phyloP scores from a whole-genome alignment of 2,888 invertebrate genomes.

The Eupeodes luniger region DNA sequence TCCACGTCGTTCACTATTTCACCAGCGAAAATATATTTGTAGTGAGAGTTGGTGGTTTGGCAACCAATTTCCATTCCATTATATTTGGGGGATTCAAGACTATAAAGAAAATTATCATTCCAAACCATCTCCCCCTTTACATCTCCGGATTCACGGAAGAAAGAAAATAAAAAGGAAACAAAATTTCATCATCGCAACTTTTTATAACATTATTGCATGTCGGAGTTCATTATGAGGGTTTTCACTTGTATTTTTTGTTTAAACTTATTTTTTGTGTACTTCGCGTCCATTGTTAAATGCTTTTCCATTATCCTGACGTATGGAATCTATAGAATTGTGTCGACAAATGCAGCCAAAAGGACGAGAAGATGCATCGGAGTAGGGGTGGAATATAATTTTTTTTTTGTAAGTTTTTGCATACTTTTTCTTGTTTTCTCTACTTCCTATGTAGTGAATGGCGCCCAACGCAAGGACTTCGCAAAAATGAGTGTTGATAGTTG shows the following conservation, averaged over 20 bases:
- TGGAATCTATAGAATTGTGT: conserved; percentile 47
- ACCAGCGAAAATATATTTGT: background rate
- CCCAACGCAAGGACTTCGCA: conserved; percentile 14
- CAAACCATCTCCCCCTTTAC: conserved; percentile 1
- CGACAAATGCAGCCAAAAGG: conserved; percentile 29
- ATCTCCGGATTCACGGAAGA: background rate
- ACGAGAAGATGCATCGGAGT: background rate
- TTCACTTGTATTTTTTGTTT: conserved; percentile 20
- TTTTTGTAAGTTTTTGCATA: conserved; percentile 24
- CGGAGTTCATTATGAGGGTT: conserved; percentile 64
- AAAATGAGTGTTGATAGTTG: conserved; percentile 42
- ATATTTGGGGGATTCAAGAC: conserved; percentile 1
- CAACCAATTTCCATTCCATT: conserved; percentile 25
- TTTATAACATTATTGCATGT: conserved; percentile 72
- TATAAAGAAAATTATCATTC: background rate
- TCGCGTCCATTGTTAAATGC: conserved; percentile 53
- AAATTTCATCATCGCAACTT: conserved; percentile 65
- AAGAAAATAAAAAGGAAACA: background rate
- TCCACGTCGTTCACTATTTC: no score
- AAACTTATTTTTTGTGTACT: background rate
- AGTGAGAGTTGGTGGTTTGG: background rate
- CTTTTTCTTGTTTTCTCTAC: conserved; percentile 43
- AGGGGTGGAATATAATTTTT: background rate
- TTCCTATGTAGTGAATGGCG: conserved; percentile 39
- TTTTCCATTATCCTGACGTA: conserved; percentile 48